Percentiles rank a stretch among this genome's conserved stretches.
Conservation (phyloP, 2,113 vertebrate species). For the Picathartes gymnocephalus region DNA sequence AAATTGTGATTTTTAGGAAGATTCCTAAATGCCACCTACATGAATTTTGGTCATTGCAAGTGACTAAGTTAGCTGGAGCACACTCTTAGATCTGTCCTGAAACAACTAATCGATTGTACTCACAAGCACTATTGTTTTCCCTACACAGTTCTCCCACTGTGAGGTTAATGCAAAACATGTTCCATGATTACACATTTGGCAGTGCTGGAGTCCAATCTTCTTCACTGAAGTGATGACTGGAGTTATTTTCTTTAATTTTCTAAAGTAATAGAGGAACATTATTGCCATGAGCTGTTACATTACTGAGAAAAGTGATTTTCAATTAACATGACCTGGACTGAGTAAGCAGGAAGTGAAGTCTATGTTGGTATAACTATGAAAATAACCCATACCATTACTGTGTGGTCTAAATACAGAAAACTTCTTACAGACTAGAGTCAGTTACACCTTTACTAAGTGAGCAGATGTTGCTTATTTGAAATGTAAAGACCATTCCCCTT, state of each 20-base stretch:
- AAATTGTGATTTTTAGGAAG: not conserved
- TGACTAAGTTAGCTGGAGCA: not conserved
- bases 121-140: not conserved
- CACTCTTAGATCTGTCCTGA: not conserved
- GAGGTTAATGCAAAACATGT: not conserved
- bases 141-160: not conserved
- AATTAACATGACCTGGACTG: not conserved
- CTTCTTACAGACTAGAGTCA: not conserved
- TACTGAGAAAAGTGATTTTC: not conserved
- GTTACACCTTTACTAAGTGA: not conserved
- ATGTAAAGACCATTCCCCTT: not conserved
- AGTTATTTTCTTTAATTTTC: not conserved
- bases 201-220: not conserved
- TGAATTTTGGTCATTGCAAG: not conserved
- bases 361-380: not conserved
- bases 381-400: not conserved
- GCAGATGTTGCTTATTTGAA: not conserved
- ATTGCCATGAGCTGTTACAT: not conserved
- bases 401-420: not conserved
- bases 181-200: not conserved
- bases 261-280: not conserved
- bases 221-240: not conserved
- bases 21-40: not conserved
- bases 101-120: not conserved
- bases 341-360: not conserved